Evolutionary conservation across 1,140 invertebrate species (phyloP).

Genomic region (Heliconius hewitsoni): DNA sequence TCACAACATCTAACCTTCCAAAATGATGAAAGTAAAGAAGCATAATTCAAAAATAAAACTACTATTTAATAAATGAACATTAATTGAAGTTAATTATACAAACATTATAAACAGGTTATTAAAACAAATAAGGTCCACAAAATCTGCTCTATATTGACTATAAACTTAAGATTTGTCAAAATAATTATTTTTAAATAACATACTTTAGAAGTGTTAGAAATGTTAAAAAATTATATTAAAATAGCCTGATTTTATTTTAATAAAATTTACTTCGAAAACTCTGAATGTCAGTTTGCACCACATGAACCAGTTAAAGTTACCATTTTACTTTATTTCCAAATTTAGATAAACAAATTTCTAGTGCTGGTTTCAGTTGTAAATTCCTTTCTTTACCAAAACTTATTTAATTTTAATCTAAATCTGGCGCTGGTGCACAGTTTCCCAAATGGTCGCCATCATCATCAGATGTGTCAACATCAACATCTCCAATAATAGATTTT

Average conservation of each 20-base stretch:
- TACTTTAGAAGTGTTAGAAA: not conserved
- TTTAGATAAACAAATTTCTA: not conserved
- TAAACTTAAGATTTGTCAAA: slow-evolving; percentile 14
- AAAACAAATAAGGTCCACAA: slow-evolving; percentile 20
- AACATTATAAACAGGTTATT: slow-evolving; percentile 27
- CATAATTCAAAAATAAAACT: slow-evolving; percentile 13
- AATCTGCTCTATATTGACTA: slow-evolving; percentile 23
- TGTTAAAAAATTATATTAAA: slow-evolving; percentile 14
- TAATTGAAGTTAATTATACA: slow-evolving; percentile 26
- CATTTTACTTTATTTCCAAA: not conserved
- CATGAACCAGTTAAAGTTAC: slow-evolving; percentile 8
- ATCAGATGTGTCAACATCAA: slow-evolving; percentile 70
- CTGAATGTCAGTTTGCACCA: slow-evolving; percentile 3
- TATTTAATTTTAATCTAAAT: slow-evolving; percentile 60
- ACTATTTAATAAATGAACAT: slow-evolving; percentile 32
- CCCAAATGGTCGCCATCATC: slow-evolving; percentile 58
- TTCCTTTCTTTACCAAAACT: not conserved
- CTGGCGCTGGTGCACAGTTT: slow-evolving; percentile 53
- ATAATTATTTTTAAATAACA: slow-evolving; percentile 13
- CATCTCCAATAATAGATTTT: slow-evolving; percentile 72
- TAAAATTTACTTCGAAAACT: slow-evolving; percentile 20
- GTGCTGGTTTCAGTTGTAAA: not conserved
- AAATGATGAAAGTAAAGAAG: slow-evolving; percentile 10
- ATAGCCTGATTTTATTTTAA: not conserved
- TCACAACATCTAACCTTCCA: not conserved